phyloP scores from a whole-genome alignment of 2,113 vertebrate genomes.

The Gnathonemus echidnorhynchus region DNA sequence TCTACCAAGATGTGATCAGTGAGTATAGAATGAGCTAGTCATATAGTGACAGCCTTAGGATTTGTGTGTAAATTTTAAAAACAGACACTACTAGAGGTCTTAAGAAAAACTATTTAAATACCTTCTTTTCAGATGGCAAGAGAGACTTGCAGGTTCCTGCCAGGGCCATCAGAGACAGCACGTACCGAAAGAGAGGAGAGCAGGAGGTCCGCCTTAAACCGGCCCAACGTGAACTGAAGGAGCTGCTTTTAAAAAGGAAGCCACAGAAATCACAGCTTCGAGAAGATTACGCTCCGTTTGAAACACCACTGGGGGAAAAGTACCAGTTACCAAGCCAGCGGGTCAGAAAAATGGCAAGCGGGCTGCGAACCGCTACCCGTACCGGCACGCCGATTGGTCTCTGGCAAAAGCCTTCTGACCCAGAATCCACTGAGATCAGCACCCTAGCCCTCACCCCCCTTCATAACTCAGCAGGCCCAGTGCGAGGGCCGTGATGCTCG shows the following conservation, averaged over 20 bases:
- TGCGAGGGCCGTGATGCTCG: background rate
- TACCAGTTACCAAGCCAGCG: conserved; percentile 34
- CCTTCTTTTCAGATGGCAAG: background rate
- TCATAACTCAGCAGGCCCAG: conserved; percentile 28
- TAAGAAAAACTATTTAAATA: background rate
- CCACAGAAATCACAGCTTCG: conserved; percentile 32
- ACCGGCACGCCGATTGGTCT: conserved; percentile 14
- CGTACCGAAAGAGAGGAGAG: background rate
- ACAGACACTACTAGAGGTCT: background rate
- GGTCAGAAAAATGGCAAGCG: conserved; percentile 29
- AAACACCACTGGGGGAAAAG: conserved; percentile 35
- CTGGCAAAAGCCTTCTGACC: background rate
- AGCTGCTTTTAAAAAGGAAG: conserved; percentile 24
- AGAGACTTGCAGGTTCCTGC: background rate
- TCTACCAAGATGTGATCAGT: background rate
- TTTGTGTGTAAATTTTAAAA: background rate
- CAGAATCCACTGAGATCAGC: background rate
- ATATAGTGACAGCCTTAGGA: background rate
- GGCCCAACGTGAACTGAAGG: background rate
- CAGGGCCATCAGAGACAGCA: background rate
- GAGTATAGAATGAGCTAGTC: background rate
- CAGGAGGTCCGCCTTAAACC: background rate
- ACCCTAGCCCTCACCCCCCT: conserved; percentile 1
- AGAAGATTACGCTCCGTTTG: conserved; percentile 29
- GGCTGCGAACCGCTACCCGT: conserved; percentile 31